phyloP scores from a whole-genome alignment of 2,888 invertebrate species.

The Idaea straminata region DNA sequence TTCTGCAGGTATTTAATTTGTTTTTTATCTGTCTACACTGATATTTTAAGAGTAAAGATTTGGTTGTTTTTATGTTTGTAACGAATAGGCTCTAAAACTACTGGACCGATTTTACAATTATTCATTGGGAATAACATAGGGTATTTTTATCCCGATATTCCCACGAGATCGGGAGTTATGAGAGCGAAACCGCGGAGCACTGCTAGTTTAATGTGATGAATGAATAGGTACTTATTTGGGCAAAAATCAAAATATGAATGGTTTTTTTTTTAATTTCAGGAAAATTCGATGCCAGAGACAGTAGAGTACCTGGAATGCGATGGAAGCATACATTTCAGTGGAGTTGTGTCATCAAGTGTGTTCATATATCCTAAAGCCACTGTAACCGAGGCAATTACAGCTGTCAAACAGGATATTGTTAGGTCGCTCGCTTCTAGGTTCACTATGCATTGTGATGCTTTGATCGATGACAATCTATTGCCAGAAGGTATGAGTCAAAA shows the following conservation, averaged over 20 bases:
- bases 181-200: no score
- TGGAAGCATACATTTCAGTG: conserved; percentile 85
- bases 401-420: conserved; percentile 90
- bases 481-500: conserved; percentile 80
- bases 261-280: no score
- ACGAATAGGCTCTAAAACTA: no score
- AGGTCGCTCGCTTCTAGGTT: conserved; percentile 91
- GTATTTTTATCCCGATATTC: no score
- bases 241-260: no score
- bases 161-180: no score
- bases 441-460: conserved; percentile 95
- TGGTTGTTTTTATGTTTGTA: no score
- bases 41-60: no score
- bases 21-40: conserved; percentile 5
- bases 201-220: no score
- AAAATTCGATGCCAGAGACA: conserved; percentile 66
- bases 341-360: conserved; percentile 87
- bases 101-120: no score
- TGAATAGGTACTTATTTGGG: no score
- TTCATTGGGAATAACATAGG: no score
- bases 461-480: conserved; percentile 88
- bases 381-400: conserved; percentile 84
- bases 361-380: conserved; percentile 89
- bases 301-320: conserved; percentile 80
- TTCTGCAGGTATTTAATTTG: not conserved